Base-by-base conservation (phyloP, 2,113 vertebrate species). In the Strix uralensis region DNA sequence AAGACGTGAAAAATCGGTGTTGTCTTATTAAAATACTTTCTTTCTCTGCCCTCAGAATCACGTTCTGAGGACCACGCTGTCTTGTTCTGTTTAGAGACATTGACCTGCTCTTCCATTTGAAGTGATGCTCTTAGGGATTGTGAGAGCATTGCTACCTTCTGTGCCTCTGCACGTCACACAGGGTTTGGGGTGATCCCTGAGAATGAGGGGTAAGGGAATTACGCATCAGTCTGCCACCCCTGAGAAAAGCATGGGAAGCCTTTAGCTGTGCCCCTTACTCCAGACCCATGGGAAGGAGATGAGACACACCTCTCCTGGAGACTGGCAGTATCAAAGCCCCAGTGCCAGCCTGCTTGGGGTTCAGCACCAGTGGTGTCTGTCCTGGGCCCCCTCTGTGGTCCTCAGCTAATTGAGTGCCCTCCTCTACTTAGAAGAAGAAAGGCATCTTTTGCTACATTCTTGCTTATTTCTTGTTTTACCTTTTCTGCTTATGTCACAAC, bases 221-320 rank as follows among this genome's bases (percentile, higher is more conserved):
- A 38, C 1, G 2, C 13, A 4, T 57, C 47, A 21, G 13, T 20
- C 58, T 82, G 32, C 51, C 32, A 67, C 3, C 10, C 77, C 38
- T 73, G 46, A 84, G n/a, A 74, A 63, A 59, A 77, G 36, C 5
- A 9, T 82, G 42, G 16, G n/a, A 70, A 83, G 22, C 30, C 34
- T 74, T 25, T 59, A 66, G 67, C 25, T 9, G 19, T 34, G 46
- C 44, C 51, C 8, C 1, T 0, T 66, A 57, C n/a, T 67, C 9
- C 38, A 40, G 21, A 63, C 10, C 7, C 1, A 2, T 0, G 0
- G 71, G 49, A 54, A 44, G 20, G 20, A 65, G 49, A 15, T 47
- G 44, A 86, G 58, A 34, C 6, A 3, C 17, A 11, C 11, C 26
- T 77, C 15, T 79, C 19, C 22, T 3, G 6, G 27, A 42, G 38